A percentile compares a stretch with the other conserved stretches of the same genome.
Evolutionary conservation across 2,888 invertebrate genomes (phyloP).

Genomic region (Parochlus steinenii): DNA sequence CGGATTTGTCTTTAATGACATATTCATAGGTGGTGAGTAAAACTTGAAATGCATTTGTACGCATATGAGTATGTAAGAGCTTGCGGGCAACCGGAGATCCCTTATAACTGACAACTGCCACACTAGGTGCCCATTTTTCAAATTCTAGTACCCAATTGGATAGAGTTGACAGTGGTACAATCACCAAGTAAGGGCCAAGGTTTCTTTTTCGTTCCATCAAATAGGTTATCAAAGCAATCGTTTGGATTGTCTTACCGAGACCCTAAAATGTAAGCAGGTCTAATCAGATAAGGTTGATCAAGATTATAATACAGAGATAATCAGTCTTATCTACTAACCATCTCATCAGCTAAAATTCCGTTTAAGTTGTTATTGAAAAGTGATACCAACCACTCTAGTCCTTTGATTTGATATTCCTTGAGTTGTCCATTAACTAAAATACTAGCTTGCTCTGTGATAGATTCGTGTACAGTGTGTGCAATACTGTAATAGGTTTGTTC

Average conservation of each 20-base stretch:
- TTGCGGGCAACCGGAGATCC: conserved; percentile 85
- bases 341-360: conserved; percentile 97
- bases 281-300: neutral
- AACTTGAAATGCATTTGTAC: conserved; percentile 94
- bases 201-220: conserved; percentile 98
- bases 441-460: conserved; percentile 80
- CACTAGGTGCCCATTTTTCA: conserved; percentile 97
- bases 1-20: conserved; percentile 94
- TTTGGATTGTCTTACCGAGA: conserved; percentile 94
- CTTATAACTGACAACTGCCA: conserved; percentile 76
- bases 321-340: conserved; percentile 37
- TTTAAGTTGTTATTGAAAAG: conserved; percentile 97
- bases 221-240: conserved; percentile 89
- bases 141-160: conserved; percentile 99
- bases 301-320: neutral
- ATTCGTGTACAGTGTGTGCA: conserved; percentile 92
- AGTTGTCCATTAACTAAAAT: conserved; percentile 88
- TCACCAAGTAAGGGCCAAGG: conserved; percentile 94
- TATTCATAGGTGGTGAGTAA: conserved; percentile 98
- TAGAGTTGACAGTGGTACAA: conserved; percentile 93
- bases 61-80: conserved; percentile 72
- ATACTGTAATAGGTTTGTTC: conserved; percentile 95
- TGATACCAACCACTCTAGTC: conserved; percentile 97
- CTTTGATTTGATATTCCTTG: conserved; percentile 96
- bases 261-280: conserved; percentile 25